Evolutionary conservation across 2,113 vertebrate species (phyloP), one percentile per base, ranked within the genome.

Genomic region (Ctenodactylus gundi): DNA sequence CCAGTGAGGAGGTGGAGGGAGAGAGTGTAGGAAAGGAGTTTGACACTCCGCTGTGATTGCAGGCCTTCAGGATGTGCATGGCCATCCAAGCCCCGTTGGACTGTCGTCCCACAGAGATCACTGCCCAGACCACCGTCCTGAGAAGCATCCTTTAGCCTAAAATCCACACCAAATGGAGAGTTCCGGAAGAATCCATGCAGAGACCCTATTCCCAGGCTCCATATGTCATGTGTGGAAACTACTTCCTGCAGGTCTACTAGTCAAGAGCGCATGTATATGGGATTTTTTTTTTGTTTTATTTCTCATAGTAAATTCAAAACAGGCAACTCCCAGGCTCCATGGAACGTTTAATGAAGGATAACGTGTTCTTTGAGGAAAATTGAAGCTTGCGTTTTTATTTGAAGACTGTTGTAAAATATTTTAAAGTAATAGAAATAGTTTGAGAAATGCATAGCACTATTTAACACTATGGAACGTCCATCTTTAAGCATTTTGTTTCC

Each of bases 21-120:
- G 98, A 98, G 39, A 98, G 98, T 51, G 96, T 98, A 9, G 99
- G 99, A 77, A 99, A 98, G 88, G 98, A 98, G 46, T 99, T 99
- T 95, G 98, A 99, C 98, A 99, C 99, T 18, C 98, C 98, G 89
- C 99, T 99, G 95, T 99, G 99, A 98, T 91, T 55, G 91, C 84
- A 77, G 93, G 85, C 68, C 85, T 77, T 90, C 85, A n/a, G 31
- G 75, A 84, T 65, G 94, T 23, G 89, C 94, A 58, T 78, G 95
- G 39, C 93, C 60, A 0, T 78, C 82, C 62, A 0, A 89, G 31
- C 93, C 84, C 86, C 13, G 11, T 55, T 1, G 0, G 68, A 90
- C 95, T 94, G 87, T 97, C 97, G 96, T 91, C 85, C 90, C 25
- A 44, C n/a, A 97, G 98, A 97, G 58, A 94, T 97, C 97, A 97